Conservation (phyloP, 2,888 invertebrate species). For the Diloba caeruleocephala region DNA sequence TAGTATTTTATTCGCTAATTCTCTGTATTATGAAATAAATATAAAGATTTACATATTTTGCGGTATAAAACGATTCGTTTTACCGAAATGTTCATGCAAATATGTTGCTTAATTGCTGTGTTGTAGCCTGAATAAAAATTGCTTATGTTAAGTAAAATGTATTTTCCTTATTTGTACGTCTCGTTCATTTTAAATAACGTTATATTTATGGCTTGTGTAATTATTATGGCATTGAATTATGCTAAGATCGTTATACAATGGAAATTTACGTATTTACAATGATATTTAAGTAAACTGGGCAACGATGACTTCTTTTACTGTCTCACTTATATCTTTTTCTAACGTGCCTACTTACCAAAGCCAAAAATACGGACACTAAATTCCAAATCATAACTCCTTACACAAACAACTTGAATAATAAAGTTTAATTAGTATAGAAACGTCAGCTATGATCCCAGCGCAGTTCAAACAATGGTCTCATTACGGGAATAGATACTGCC, state of each 20-base stretch:
- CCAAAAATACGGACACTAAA: conserved; percentile 1
- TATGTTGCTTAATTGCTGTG: conserved; percentile 42
- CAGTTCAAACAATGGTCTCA: conserved; percentile 60
- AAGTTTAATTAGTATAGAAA: conserved; percentile 51
- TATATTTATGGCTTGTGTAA: too few species aligned
- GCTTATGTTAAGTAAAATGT: conserved; percentile 19
- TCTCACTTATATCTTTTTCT: neutral
- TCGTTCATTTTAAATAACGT: conserved; percentile 10
- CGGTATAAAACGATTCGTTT: conserved; percentile 32
- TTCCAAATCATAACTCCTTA: conserved; percentile 22
- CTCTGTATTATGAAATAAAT: conserved; percentile 27
- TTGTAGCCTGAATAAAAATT: conserved; percentile 46
- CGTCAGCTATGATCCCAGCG: conserved; percentile 37
- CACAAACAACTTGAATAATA: conserved; percentile 34
- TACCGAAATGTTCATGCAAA: conserved; percentile 46
- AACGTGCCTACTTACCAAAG: conserved; percentile 17
- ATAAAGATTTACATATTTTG: conserved; percentile 45
- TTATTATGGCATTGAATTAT: too few species aligned
- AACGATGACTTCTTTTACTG: neutral
- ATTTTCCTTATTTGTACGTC: conserved; percentile 19
- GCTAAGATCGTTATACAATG: too few species aligned
- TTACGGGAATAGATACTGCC: conserved; percentile 59
- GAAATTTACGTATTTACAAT: too few species aligned
- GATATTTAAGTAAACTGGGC: neutral
- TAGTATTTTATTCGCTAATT: conserved; percentile 21